These are phyloP conservation scores for Ferrisia virgata DNA, from an alignment of 2,888 invertebrate genomes.

Conservation along the genomic window DNA sequence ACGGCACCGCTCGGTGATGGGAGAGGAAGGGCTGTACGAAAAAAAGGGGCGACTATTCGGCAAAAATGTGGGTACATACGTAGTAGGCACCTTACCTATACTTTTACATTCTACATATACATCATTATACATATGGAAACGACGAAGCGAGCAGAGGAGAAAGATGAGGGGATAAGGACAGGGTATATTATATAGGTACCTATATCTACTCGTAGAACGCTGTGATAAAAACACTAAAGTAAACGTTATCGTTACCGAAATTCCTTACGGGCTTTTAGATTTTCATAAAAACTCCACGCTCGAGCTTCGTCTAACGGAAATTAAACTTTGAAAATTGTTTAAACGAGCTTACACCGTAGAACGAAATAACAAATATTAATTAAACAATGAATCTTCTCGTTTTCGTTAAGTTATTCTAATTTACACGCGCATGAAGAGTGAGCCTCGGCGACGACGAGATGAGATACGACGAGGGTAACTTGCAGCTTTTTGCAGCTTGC, in stretches of 20 bases:
- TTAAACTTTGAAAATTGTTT: slow-evolving; percentile 32
- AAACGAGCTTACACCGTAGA: slow-evolving; percentile 14
- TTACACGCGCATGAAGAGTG: not conserved
- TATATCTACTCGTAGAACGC: not conserved
- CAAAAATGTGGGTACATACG: not conserved
- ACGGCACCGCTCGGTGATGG: too few species aligned
- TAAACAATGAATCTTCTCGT: slow-evolving; percentile 28
- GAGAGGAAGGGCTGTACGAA: not conserved
- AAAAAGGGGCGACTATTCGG: not conserved
- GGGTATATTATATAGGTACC: not conserved
- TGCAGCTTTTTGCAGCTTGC: not conserved
- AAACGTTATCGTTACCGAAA: slow-evolving; percentile 31
- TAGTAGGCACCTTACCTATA: too few species aligned
- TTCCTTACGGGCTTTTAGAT: slow-evolving; percentile 24
- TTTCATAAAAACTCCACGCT: slow-evolving; percentile 28
- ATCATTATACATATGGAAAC: not conserved
- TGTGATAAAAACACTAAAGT: slow-evolving; percentile 12
- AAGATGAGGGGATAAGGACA: too few species aligned
- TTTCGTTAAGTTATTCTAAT: slow-evolving; percentile 16
- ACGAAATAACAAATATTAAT: slow-evolving; percentile 30
- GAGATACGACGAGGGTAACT: too few species aligned
- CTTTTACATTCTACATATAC: not conserved
- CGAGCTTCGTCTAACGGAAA: slow-evolving; percentile 19
- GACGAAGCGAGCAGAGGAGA: not conserved
- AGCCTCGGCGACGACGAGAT: not conserved